Conservation (phyloP, 2,888 invertebrate species). For the Ametastegia equiseti region DNA sequence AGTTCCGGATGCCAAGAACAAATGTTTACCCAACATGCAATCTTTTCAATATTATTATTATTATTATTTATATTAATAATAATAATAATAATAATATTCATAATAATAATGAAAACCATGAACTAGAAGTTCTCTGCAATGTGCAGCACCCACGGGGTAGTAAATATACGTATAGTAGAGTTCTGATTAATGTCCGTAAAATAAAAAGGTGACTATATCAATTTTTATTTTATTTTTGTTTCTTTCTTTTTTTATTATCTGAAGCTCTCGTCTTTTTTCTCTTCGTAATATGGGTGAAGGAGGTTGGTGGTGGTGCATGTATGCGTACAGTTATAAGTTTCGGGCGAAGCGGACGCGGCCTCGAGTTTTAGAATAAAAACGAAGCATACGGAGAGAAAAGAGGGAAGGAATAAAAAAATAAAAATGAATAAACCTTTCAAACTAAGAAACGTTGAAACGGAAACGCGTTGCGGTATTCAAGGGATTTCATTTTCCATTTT, state of each 20-base stretch:
- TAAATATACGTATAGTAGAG: too few relatives aligned
- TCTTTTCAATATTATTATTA: slow-evolving; percentile 13
- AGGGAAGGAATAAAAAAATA: not conserved
- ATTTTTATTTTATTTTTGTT: not conserved
- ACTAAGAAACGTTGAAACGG: not conserved
- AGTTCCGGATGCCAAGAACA: too few relatives aligned
- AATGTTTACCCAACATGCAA: not conserved
- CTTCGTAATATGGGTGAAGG: too few relatives aligned
- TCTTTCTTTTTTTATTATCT: not conserved
- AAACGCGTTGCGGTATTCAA: not conserved
- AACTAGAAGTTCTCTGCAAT: not conserved
- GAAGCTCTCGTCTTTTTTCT: too few relatives aligned
- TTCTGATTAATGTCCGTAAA: not conserved
- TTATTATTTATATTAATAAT: slow-evolving; percentile 43
- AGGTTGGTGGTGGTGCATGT: too few relatives aligned
- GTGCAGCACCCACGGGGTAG: not conserved
- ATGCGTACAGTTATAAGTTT: too few relatives aligned
- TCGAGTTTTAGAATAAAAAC: too few relatives aligned
- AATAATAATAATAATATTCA: slow-evolving; percentile 44
- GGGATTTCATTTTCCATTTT: too few relatives aligned
- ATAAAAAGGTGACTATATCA: not conserved
- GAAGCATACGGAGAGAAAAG: not conserved
- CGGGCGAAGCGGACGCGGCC: not conserved
- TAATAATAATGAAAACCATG: not conserved
- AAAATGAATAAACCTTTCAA: not conserved